phyloP scores from a whole-genome alignment of 2,797 vertebrate species.

The Lophotriccus pileatus region DNA sequence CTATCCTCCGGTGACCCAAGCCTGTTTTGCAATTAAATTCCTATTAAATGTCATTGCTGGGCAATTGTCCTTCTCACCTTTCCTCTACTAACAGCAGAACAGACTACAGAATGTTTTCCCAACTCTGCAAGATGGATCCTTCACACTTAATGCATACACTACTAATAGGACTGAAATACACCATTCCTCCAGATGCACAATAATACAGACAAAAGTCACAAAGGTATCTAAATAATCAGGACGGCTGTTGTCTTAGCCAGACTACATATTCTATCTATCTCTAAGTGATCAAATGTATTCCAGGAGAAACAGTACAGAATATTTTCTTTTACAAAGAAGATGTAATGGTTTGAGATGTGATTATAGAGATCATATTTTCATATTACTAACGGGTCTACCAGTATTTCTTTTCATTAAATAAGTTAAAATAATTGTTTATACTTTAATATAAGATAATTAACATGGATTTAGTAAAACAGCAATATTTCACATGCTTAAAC shows the following conservation, averaged over 20 bases:
- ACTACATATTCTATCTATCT: not conserved
- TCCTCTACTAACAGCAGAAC: not conserved
- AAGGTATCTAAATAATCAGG: not conserved
- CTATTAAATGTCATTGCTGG: not conserved
- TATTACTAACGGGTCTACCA: not conserved
- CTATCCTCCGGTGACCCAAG: not conserved
- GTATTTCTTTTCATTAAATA: not conserved
- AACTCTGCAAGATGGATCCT: not conserved
- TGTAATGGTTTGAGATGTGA: not conserved
- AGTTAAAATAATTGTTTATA: not conserved
- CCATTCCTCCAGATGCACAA: not conserved
- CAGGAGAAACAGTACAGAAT: not conserved
- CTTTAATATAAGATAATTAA: not conserved
- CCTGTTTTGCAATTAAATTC: not conserved
- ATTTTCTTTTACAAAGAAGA: not conserved
- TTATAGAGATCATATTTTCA: not conserved
- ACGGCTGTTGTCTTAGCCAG: not conserved
- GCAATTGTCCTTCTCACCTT: not conserved
- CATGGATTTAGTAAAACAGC: not conserved
- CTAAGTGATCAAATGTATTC: not conserved
- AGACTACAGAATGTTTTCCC: not conserved
- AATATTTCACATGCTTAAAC: not conserved
- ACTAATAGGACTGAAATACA: not conserved
- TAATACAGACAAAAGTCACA: not conserved
- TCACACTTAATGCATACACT: not conserved